phyloP scores from a whole-genome alignment of 2,888 invertebrate genomes.

The Lapara coniferarum region DNA sequence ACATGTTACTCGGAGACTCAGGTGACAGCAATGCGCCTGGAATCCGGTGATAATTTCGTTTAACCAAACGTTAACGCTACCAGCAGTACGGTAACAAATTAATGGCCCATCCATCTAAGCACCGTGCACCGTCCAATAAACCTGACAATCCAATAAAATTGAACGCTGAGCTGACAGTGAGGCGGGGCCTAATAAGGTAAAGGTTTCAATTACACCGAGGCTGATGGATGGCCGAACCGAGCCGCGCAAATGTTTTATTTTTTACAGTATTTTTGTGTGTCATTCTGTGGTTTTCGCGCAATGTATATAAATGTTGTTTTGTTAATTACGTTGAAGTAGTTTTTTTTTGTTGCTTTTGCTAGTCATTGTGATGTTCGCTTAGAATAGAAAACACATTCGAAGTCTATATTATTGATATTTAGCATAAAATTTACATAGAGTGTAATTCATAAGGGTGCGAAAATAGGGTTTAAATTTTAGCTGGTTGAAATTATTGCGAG shows the following conservation, averaged over 20 bases:
- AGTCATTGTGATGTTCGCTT: too few species aligned
- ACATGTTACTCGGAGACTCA: too few species aligned
- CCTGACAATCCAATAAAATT: conserved; percentile 52
- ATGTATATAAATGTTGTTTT: background rate
- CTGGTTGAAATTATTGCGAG: too few species aligned
- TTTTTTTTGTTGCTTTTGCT: too few species aligned
- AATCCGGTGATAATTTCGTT: background rate
- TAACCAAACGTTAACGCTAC: conserved; percentile 32
- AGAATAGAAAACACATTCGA: too few species aligned
- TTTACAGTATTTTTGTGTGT: conserved; percentile 6
- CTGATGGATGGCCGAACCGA: conserved; percentile 40
- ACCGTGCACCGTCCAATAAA: conserved; percentile 46
- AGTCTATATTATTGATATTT: too few species aligned
- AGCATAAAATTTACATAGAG: too few species aligned
- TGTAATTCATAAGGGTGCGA: too few species aligned
- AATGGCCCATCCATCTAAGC: conserved; percentile 48
- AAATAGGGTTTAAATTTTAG: too few species aligned
- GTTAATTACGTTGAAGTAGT: too few species aligned
- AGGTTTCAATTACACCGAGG: conserved; percentile 45
- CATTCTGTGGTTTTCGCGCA: background rate
- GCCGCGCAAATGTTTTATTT: conserved; percentile 25
- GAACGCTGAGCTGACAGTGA: conserved; percentile 48
- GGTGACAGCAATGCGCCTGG: too few species aligned
- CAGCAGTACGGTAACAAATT: conserved; percentile 53
- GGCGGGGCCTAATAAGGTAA: conserved; percentile 46